Percentiles rank a stretch among this genome's conserved stretches.
phyloP scores from a whole-genome alignment of 2,113 vertebrate species.

The Columbina picui region DNA sequence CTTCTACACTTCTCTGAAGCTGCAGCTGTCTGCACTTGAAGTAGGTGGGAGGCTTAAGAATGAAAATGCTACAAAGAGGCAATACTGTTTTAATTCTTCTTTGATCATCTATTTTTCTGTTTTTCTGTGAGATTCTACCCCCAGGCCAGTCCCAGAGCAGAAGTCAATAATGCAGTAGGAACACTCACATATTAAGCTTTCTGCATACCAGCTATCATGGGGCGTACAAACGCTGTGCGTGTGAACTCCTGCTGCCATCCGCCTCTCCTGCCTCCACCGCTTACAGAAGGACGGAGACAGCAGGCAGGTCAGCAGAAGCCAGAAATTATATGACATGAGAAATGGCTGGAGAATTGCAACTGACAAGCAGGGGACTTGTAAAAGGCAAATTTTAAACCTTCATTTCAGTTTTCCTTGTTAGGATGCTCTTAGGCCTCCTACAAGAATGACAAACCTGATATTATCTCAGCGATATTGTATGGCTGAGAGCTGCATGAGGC shows the following conservation, averaged over 20 bases:
- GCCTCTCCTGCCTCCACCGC: neutral
- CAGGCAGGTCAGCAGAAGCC: neutral
- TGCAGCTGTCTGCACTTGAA: neutral
- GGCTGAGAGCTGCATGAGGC: neutral
- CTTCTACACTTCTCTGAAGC: neutral
- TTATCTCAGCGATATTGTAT: neutral
- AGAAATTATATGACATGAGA: neutral
- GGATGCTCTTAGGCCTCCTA: neutral
- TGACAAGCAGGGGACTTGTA: neutral
- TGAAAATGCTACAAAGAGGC: neutral
- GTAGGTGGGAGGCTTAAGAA: neutral
- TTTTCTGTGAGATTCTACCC: neutral
- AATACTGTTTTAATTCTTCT: neutral
- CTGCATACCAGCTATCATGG: neutral
- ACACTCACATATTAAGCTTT: neutral
- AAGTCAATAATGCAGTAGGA: neutral
- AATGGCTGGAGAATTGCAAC: neutral
- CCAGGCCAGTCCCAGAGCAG: neutral
- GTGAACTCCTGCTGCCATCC: neutral
- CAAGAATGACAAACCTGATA: conserved; percentile 1
- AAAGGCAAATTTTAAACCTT: conserved; percentile 9
- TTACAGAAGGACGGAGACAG: neutral
- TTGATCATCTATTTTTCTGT: neutral
- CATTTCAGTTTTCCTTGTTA: neutral
- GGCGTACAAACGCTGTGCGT: neutral